A percentile compares a stretch with the other conserved stretches of the same genome.
Evolutionary conservation across 2,888 invertebrate species (phyloP).

Genomic region (Aporophyla lueneburgensis): DNA sequence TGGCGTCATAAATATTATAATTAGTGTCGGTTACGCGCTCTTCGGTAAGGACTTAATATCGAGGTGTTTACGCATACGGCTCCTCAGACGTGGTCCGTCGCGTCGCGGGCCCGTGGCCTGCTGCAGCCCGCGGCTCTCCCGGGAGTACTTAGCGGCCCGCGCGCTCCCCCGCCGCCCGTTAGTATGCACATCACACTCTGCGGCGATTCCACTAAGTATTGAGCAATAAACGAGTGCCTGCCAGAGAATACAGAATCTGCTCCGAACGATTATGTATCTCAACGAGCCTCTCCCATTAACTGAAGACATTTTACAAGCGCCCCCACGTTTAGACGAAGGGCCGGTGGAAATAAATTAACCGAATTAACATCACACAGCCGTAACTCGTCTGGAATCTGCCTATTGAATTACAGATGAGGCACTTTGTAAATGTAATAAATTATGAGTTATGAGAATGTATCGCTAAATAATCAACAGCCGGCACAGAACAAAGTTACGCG

Average conservation of each 20-base stretch:
- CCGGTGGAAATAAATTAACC: constrained; percentile 43
- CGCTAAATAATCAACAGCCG: constrained; percentile 64
- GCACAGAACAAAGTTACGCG: constrained; percentile 48
- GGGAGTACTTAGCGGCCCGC: background rate
- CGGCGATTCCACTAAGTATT: constrained; percentile 64
- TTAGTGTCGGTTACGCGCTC: constrained; percentile 74
- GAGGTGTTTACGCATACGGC: constrained; percentile 26
- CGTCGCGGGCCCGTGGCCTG: constrained; percentile 3
- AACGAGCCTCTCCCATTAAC: constrained; percentile 42
- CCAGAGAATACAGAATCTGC: constrained; percentile 57
- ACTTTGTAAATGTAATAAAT: constrained; percentile 59
- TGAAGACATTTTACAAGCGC: constrained; percentile 47
- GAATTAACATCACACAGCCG: constrained; percentile 45
- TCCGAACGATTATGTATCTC: constrained; percentile 50
- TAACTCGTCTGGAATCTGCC: constrained; percentile 26
- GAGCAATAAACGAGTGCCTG: constrained; percentile 68
- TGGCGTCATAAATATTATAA: constrained; percentile 79
- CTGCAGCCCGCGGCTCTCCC: constrained; percentile 25
- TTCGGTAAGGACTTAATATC: constrained; percentile 56
- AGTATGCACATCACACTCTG: constrained; percentile 60
- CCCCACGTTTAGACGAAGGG: constrained; percentile 15
- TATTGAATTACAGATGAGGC: constrained; percentile 64
- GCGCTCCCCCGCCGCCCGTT: constrained; percentile 27
- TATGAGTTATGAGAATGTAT: constrained; percentile 68
- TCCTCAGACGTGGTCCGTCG: constrained; percentile 34